Percentiles rank a stretch among this genome's conserved stretches.
These are phyloP conservation scores for Protosalanx chinensis DNA, from an alignment of 2,797 vertebrate genomes.

Conservation along the genomic window DNA sequence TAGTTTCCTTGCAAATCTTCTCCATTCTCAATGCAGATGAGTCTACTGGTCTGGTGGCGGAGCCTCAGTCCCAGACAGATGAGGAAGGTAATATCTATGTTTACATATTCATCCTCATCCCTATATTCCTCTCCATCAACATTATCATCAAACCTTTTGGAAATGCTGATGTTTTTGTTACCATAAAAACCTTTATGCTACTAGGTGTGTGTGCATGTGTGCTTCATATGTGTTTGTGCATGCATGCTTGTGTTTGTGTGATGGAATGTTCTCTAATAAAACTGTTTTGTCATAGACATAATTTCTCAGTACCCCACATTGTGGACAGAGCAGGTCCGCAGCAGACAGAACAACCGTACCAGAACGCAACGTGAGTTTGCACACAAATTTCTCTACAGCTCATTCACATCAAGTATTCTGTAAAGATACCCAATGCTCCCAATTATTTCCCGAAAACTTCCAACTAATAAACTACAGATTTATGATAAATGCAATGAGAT, in stretches of 20 bases:
- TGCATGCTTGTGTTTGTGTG: constrained; percentile 34
- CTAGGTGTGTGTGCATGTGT: constrained; percentile 27
- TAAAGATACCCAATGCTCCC: background rate
- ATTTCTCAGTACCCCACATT: constrained; percentile 91
- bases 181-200: too few species aligned
- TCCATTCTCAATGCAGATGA: constrained; percentile 99
- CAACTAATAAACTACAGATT: background rate
- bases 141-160: background rate
- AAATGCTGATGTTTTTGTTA: too few species aligned
- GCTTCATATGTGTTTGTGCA: constrained; percentile 49
- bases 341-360: constrained; percentile 91
- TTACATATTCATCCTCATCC: background rate
- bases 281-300: constrained; percentile 74
- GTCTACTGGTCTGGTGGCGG: constrained; percentile 79
- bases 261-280: constrained; percentile 49
- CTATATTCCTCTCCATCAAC: constrained; percentile 1
- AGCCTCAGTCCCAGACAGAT: constrained; percentile 84
- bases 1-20: constrained; percentile 99
- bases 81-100: constrained; percentile 86
- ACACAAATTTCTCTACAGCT: background rate
- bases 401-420: background rate
- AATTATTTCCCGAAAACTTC: background rate
- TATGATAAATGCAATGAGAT: background rate
- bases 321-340: constrained; percentile 93
- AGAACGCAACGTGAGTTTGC: constrained; percentile 84